phyloP scores from a whole-genome alignment of 2,888 invertebrate species.

The Ophion costatus region DNA sequence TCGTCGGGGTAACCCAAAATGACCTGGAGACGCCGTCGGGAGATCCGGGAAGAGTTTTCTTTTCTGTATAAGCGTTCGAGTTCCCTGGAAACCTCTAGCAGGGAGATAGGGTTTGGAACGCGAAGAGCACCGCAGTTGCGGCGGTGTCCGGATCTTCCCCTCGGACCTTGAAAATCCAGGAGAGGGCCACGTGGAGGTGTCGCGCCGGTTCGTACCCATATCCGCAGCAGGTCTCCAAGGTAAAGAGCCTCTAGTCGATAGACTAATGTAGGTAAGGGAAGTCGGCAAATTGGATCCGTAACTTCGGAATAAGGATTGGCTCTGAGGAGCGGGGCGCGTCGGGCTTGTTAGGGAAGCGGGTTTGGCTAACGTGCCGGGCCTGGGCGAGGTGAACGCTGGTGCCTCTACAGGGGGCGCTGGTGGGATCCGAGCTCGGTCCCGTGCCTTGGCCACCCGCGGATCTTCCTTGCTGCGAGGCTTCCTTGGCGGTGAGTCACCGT shows the following conservation, averaged over 20 bases:
- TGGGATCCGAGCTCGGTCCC: conserved; percentile 81
- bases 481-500: too few species aligned
- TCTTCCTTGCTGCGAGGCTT: conserved; percentile 76
- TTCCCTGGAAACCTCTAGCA: too few species aligned
- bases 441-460: conserved; percentile 83
- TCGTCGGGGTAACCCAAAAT: too few species aligned
- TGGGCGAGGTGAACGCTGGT: conserved; percentile 69
- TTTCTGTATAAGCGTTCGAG: too few species aligned
- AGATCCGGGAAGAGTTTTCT: too few species aligned
- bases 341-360: too few species aligned
- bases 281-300: conserved; percentile 86
- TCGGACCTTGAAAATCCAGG: too few species aligned
- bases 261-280: conserved; percentile 85
- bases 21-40: too few species aligned
- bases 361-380: conserved; percentile 73
- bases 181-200: conserved; percentile 76
- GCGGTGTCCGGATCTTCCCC: too few species aligned
- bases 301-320: conserved; percentile 89
- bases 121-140: too few species aligned
- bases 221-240: conserved; percentile 92
- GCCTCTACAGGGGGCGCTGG: conserved; percentile 55
- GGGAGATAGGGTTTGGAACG: too few species aligned
- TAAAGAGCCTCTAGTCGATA: conserved; percentile 87
- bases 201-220: conserved; percentile 87
- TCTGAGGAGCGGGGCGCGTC: conserved; percentile 67